These are phyloP conservation scores for Phalacrocorax aristotelis DNA, from an alignment of 2,113 vertebrate species.

Conservation along the genomic window DNA sequence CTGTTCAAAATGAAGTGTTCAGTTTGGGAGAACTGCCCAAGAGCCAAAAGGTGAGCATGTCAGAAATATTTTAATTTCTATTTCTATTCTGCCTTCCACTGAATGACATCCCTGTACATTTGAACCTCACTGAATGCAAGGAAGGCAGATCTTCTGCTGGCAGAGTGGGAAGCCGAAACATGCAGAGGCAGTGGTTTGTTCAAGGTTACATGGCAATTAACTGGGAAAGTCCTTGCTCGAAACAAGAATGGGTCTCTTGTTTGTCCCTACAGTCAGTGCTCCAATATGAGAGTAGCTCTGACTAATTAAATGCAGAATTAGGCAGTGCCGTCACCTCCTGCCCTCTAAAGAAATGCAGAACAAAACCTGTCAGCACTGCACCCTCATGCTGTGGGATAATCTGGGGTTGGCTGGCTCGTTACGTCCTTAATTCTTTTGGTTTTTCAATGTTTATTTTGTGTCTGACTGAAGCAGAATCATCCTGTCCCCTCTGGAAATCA, in stretches of 20 bases:
- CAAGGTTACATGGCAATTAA: neutral
- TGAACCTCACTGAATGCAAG: neutral
- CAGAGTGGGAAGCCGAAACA: neutral
- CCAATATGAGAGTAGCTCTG: neutral
- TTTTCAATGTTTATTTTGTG: neutral
- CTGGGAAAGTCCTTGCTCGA: neutral
- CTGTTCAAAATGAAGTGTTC: neutral
- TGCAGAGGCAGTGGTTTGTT: neutral
- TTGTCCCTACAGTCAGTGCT: neutral
- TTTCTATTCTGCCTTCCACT: neutral
- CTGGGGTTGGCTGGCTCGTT: neutral
- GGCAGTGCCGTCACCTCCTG: neutral
- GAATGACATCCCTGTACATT: neutral
- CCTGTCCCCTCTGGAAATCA: neutral
- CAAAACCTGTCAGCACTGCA: neutral
- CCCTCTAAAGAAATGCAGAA: neutral
- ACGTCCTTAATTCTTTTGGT: neutral
- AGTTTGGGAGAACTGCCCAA: neutral
- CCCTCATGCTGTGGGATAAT: neutral
- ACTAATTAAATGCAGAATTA: neutral
- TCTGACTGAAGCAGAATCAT: neutral
- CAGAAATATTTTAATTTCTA: neutral
- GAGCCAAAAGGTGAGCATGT: neutral
- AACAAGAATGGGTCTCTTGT: neutral
- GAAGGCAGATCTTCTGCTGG: neutral